Conservation (phyloP, 2,113 vertebrate genomes). For the Catharus fuscescens region DNA sequence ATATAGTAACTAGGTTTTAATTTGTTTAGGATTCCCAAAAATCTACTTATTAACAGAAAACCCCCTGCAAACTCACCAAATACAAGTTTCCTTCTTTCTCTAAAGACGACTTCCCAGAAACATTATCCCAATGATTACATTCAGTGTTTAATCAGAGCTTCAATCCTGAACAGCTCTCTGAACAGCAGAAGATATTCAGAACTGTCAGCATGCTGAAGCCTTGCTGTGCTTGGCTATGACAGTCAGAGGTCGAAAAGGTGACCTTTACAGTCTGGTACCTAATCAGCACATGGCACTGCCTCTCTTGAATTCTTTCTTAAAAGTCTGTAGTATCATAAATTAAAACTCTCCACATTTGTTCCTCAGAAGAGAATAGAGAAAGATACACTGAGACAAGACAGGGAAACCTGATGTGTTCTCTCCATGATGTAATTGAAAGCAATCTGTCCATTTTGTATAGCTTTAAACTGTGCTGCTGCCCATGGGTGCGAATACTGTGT, state of each 20-base stretch:
- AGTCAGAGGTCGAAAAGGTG: background rate
- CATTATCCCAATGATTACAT: background rate
- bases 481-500: background rate
- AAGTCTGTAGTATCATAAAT: background rate
- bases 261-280: background rate
- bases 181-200: background rate
- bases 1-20: background rate
- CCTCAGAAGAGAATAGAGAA: background rate
- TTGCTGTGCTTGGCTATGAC: accelerated
- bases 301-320: background rate
- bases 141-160: background rate
- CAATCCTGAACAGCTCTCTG: background rate
- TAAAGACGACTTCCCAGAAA: background rate
- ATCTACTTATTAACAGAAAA: background rate
- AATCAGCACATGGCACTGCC: background rate
- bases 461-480: background rate
- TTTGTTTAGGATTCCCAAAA: background rate
- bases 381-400: background rate
- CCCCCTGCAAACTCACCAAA: background rate
- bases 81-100: background rate
- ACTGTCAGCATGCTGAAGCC: background rate
- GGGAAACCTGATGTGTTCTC: background rate
- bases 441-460: background rate
- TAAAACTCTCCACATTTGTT: background rate
- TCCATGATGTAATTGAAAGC: background rate